A percentile compares a stretch with the other conserved stretches of the same genome.
phyloP scores from a whole-genome alignment of 1,140 invertebrate genomes.

The Bombus terrestris region DNA sequence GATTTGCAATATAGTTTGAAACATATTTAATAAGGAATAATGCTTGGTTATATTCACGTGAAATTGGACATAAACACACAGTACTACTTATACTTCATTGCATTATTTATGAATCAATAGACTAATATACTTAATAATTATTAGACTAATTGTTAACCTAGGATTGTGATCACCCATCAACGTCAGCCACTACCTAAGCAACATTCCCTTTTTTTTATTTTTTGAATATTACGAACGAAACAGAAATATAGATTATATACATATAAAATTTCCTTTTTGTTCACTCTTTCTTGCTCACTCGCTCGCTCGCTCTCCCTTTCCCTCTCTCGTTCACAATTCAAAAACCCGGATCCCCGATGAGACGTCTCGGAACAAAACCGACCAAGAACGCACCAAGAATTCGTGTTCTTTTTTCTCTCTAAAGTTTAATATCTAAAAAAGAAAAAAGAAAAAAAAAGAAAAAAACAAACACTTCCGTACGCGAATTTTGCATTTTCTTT shows the following conservation, averaged over 20 bases:
- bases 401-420: conserved; percentile 43
- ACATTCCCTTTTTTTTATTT: conserved; percentile 65
- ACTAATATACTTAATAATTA: conserved; percentile 83
- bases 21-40: conserved; percentile 83
- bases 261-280: conserved; percentile 26
- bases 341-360: conserved; percentile 57
- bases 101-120: conserved; percentile 83
- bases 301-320: conserved; percentile 40
- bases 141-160: conserved; percentile 83
- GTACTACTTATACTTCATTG: conserved; percentile 83
- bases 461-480: conserved; percentile 68
- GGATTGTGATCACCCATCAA: conserved; percentile 82
- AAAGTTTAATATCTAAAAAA: conserved; percentile 67
- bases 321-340: conserved; percentile 8
- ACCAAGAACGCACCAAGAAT: conserved; percentile 75
- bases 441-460: conserved; percentile 75
- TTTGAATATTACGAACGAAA: conserved; percentile 71
- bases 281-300: conserved; percentile 18
- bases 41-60: conserved; percentile 82
- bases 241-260: conserved; percentile 71
- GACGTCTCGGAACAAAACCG: conserved; percentile 72
- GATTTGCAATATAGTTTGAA: conserved; percentile 80
- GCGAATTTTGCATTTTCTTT: conserved; percentile 50
- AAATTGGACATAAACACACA: conserved; percentile 83
- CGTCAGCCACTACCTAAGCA: conserved; percentile 79